Evolutionary conservation across 2,113 vertebrate genomes (phyloP), one percentile per base, ranked within the genome.

Genomic region (Epinephelus moara): DNA sequence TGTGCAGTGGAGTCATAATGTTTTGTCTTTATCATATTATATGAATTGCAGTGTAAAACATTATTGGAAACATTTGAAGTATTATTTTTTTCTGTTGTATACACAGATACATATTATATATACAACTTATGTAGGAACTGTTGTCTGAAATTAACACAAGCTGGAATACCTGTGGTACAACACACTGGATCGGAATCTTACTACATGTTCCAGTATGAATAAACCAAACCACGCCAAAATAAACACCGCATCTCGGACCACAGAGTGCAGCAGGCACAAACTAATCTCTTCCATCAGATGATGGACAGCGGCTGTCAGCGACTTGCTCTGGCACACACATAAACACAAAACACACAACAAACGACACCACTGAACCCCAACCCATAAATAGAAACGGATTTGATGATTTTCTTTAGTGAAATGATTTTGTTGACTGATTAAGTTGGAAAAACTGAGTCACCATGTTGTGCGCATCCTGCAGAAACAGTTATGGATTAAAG

Each of bases 391-490:
- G 18, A 71, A 30, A n/a, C 40, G 9, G 5, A 49, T 57, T 1
- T 52, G 47, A 83, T 71, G 70, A 69, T 40, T 67, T 82, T 70
- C 74, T 37, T 80, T n/a, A 45, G 80, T 33, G 49, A 55, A 57
- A 27, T 55, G 2, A 45, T 68, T 78, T 52, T 52, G 50, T 50
- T 10, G 27, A 78, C 55, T 9, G 52, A 60, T 14, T 62, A 9
- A 45, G 40, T 4, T 49, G 62, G 71, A 84, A 71, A 85, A 83
- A 57, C 67, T 70, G 73, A 86, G 60, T 84, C 84, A 75, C 18
- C 7, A 3, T 47, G 6, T 55, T 17, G 33, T 50, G 50, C 61
- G 45, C 12, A 8, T 70, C 4, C 9, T 37, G 52, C 52, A 25
- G 40, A 60, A 61, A 77, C 55, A 62, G 45, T 68, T 42, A 50